Conservation (phyloP, 2,113 vertebrate species). For the Boleophthalmus pectinirostris region DNA sequence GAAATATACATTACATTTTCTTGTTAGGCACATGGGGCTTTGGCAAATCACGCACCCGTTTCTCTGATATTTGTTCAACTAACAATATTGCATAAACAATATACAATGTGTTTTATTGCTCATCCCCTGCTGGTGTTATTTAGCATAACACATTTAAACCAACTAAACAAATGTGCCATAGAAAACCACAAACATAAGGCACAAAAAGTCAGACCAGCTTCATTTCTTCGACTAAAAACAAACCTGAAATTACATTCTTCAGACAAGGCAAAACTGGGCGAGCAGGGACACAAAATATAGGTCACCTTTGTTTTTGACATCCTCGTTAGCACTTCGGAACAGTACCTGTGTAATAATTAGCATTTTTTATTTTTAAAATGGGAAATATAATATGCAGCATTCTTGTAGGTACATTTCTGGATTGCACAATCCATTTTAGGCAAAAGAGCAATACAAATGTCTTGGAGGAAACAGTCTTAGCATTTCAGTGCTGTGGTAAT, state of each 20-base stretch:
- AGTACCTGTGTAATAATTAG: conserved; percentile 19
- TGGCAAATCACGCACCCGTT: conserved; percentile 33
- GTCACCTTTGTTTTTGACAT: not conserved
- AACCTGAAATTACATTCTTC: conserved; percentile 33
- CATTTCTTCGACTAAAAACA: conserved; percentile 28
- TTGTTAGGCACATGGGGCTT: conserved; percentile 55
- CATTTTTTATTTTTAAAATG: conserved; percentile 4
- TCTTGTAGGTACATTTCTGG: not conserved
- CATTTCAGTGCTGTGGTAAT: conserved; percentile 1
- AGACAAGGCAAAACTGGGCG: conserved; percentile 28
- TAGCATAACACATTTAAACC: conserved; percentile 11
- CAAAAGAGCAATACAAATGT: not conserved
- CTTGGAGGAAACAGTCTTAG: not conserved
- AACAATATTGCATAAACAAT: not conserved
- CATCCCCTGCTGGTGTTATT: conserved; percentile 15
- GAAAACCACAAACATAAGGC: conserved; percentile 36
- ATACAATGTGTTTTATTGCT: not conserved
- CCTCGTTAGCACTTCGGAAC: not conserved
- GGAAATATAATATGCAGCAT: conserved; percentile 11
- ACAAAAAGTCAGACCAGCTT: conserved; percentile 24
- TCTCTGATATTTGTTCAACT: not conserved
- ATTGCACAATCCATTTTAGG: not conserved
- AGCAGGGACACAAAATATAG: conserved; percentile 10
- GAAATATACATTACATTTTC: conserved; percentile 22
- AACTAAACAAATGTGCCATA: conserved; percentile 16